Evolutionary conservation across 2,113 vertebrate genomes (phyloP).

Genomic region (Lethenteron camtschaticum): DNA sequence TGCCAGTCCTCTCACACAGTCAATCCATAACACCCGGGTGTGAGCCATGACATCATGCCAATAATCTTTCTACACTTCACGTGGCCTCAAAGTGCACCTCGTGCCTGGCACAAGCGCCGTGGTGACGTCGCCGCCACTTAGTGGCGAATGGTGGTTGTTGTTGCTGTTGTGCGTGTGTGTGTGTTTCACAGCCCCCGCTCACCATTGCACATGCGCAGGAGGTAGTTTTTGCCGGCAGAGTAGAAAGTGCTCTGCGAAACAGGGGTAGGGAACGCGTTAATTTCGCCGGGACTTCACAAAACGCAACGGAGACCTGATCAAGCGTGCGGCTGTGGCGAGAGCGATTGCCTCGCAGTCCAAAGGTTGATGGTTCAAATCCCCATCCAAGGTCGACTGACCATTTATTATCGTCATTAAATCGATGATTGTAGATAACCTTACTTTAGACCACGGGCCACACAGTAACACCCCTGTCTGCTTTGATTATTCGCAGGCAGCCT

Average conservation of each 20-base stretch:
- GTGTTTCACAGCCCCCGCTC: constrained; percentile 15
- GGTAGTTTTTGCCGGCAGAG: constrained; percentile 89
- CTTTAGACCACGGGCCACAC: too few relatives aligned
- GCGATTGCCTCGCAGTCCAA: neutral
- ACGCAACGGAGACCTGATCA: constrained; percentile 4
- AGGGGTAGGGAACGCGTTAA: constrained; percentile 12
- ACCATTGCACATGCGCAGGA: constrained; percentile 98
- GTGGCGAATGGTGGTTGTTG: too few relatives aligned
- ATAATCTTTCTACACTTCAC: too few relatives aligned
- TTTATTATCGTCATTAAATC: neutral
- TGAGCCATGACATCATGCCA: too few relatives aligned
- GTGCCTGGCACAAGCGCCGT: too few relatives aligned
- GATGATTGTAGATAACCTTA: neutral
- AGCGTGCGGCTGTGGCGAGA: constrained; percentile 11
- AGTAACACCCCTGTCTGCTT: too few relatives aligned
- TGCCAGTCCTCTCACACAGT: too few relatives aligned
- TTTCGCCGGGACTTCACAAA: neutral
- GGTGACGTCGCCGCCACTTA: too few relatives aligned
- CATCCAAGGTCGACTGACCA: neutral
- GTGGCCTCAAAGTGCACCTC: too few relatives aligned
- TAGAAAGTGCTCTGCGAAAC: constrained; percentile 65
- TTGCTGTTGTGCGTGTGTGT: too few relatives aligned
- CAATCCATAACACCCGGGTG: too few relatives aligned
- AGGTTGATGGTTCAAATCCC: neutral
- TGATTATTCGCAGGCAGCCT: too few relatives aligned